Conservation (phyloP, 2,113 vertebrate genomes). For the Poeciliopsis occidentalis region DNA sequence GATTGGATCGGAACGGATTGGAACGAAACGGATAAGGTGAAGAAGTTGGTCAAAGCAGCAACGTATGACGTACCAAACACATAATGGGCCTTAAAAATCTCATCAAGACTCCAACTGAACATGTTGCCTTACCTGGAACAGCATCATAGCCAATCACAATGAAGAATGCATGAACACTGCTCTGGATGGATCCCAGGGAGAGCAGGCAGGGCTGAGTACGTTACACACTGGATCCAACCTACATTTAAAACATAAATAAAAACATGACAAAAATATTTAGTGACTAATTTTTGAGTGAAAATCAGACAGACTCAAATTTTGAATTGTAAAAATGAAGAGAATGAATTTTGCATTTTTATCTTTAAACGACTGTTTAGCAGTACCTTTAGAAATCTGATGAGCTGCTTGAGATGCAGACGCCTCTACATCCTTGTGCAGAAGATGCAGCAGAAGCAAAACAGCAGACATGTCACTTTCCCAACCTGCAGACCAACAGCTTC, state of each 20-base stretch:
- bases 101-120: too few species aligned
- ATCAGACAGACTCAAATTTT: not conserved
- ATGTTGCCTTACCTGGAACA: too few species aligned
- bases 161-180: too few species aligned
- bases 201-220: too few species aligned
- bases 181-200: too few species aligned
- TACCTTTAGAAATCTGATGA: constrained; percentile 16
- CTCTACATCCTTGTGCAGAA: constrained; percentile 3
- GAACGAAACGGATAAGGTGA: constrained; percentile 1
- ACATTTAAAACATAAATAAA: not conserved
- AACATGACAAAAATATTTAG: not conserved
- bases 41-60: not conserved
- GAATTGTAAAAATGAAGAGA: constrained; percentile 1
- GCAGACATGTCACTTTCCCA: constrained; percentile 7
- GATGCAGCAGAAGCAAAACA: constrained; percentile 21
- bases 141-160: too few species aligned
- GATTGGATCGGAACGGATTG: too few species aligned
- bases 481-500: not conserved
- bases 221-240: too few species aligned
- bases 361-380: not conserved
- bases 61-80: not conserved
- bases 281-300: not conserved
- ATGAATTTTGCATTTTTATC: not conserved
- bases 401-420: constrained; percentile 6
- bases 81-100: not conserved